Evolutionary conservation across 2,113 vertebrate species (phyloP).

Genomic region (Eublepharis macularius): DNA sequence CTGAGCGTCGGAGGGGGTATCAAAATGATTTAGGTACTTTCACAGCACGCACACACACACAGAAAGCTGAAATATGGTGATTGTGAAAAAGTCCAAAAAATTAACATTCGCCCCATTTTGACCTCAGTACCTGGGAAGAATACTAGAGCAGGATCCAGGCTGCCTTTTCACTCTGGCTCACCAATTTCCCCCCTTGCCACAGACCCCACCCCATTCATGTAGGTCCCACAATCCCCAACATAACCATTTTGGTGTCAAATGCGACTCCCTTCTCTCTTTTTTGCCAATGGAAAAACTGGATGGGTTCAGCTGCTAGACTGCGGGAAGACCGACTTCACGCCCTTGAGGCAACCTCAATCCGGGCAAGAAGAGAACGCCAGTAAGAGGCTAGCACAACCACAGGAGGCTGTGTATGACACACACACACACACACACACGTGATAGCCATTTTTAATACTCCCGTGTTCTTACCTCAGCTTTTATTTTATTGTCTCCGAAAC

Average conservation of each 20-base stretch:
- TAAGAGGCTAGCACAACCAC: neutral
- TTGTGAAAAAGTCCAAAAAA: too few species aligned
- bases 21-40: neutral
- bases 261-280: too few species aligned
- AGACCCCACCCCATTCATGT: too few species aligned
- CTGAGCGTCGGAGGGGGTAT: neutral
- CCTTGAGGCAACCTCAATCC: neutral
- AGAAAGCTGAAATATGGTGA: neutral
- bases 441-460: neutral
- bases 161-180: too few species aligned
- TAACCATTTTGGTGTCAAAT: too few species aligned
- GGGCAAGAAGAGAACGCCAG: neutral
- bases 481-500: slow-evolving; percentile 99
- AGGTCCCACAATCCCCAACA: too few species aligned
- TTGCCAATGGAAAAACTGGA: too few species aligned
- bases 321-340: neutral
- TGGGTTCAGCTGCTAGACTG: neutral
- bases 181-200: too few species aligned
- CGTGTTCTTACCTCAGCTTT: slow-evolving; percentile 91
- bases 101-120: too few species aligned
- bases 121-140: neutral
- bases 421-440: neutral
- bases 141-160: too few species aligned
- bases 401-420: neutral
- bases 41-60: neutral